Base-by-base conservation (phyloP, 2,888 invertebrate genomes). In the Lochmaea crataegi region DNA sequence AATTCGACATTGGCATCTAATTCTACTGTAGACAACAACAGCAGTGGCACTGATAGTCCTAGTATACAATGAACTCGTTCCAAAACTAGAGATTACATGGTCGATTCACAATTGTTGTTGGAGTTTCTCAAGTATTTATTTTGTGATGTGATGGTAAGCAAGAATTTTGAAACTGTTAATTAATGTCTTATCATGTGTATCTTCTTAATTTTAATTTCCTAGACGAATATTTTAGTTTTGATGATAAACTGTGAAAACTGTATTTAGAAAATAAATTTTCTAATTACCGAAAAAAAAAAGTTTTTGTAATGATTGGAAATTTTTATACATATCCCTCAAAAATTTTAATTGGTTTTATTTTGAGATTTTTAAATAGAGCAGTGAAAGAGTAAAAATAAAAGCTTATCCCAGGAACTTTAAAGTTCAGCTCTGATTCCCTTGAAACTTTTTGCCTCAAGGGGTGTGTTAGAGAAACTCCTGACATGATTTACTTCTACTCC, bases 31-130 rank as follows among this genome's bases (percentile, higher is more conserved):
- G 85, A 88, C 77, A 87, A 87, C 79, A 87, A 88, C 76, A 91
- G 92, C 74, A 94, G 94, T 79, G 94, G 94, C 26, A 95, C 95
- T 0, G 94, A 95, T 85, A 95, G 94, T 86, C 95, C 95, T 26
- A 91, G 89, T 79, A 78, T 84, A 76, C 83, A 83, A 68, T 83
- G 18, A 53, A 53, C 11, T 0, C 10, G 18, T 53, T 16, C 16
- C 18, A 51, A n/a, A n/a, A 12, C 51, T n/a, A n/a, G n/a, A n/a
- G n/a, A n/a, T n/a, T n/a, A 64, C 53, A 68, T 51, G n/a, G 57
- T 69, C 53, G 68, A 51, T 73, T 41, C 61, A 72, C 7, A 45
- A 14, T 45, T 45, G 45, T 60, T 60, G 11, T 11, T 11, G 38
- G 26, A 32, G 22, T 63, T 2, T 68, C 61, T 61, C 32, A 26